Evolutionary conservation across 2,888 invertebrate genomes (phyloP).

Genomic region (Cancer borealis): DNA sequence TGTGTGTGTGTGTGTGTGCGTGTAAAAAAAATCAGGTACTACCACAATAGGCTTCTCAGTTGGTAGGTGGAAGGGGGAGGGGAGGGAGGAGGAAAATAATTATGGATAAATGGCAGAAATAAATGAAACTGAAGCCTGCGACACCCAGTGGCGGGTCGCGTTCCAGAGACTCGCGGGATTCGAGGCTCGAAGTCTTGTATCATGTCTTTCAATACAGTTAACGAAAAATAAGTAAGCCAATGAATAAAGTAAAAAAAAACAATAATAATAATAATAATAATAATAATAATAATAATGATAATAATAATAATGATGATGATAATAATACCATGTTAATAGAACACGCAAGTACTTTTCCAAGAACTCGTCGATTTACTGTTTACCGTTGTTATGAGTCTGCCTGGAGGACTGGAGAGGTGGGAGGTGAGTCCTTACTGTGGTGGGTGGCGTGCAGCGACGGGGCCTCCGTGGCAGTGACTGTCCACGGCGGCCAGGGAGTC

Average conservation of each 20-base stretch:
- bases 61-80: background rate
- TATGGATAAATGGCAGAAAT: background rate
- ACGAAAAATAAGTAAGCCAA: constrained; percentile 46
- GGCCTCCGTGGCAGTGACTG: background rate
- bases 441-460: background rate
- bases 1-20: constrained; percentile 11
- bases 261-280: background rate
- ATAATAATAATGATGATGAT: background rate
- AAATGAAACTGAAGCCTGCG: background rate
- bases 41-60: background rate
- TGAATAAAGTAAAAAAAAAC: constrained; percentile 42
- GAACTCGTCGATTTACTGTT: constrained; percentile 43
- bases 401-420: background rate
- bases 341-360: constrained; percentile 39
- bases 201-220: constrained; percentile 63
- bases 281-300: background rate
- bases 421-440: background rate
- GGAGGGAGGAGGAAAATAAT: background rate
- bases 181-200: constrained; percentile 48
- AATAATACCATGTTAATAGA: background rate
- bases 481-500: constrained; percentile 2
- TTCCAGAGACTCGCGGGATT: background rate
- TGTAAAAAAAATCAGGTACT: background rate
- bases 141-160: background rate
- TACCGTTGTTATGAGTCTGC: constrained; percentile 39